Base-by-base conservation (phyloP, 2,888 invertebrate genomes). In the Ditula angustiorana region DNA sequence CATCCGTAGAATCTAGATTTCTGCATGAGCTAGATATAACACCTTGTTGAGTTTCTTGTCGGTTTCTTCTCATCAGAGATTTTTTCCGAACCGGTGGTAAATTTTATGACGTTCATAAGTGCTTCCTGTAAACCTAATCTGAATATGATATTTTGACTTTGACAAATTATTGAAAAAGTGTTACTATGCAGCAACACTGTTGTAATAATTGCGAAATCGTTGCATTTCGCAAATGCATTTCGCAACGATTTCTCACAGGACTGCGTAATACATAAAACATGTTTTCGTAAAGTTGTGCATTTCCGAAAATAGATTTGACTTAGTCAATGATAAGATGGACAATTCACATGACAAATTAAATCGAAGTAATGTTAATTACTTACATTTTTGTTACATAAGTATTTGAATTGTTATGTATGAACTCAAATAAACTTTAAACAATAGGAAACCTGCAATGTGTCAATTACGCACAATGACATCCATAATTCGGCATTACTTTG, bases 1-100 rank as follows among this genome's bases (percentile, higher is more conserved):
- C 57, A 13, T 19, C n/a, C 63, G 63, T 58, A 63, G 63, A 58
- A 44, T 33, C 57, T 50, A 58, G 55, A 35, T 44, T 53, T 61
- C 1, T n/a, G 5, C 8, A 49, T n/a, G 5, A 24, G 13, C 24
- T 10, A 16, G 26, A 7, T 26, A 26, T 28, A 10, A 2, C 49
- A 16, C 26, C 13, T 10, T 41, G n/a, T n/a, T n/a, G n/a, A n/a
- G n/a, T n/a, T n/a, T n/a, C n/a, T n/a, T n/a, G n/a, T n/a, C n/a
- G n/a, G n/a, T n/a, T n/a, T n/a, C n/a, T n/a, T n/a, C n/a, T n/a
- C n/a, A n/a, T n/a, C n/a, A n/a, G n/a, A n/a, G n/a, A n/a, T n/a
- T n/a, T n/a, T n/a, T n/a, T n/a, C n/a, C n/a, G n/a, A n/a, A n/a
- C n/a, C n/a, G n/a, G n/a, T n/a, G n/a, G n/a, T n/a, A n/a, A n/a